Conservation (phyloP, 2,797 vertebrate species). For the Ibycter americanus region DNA sequence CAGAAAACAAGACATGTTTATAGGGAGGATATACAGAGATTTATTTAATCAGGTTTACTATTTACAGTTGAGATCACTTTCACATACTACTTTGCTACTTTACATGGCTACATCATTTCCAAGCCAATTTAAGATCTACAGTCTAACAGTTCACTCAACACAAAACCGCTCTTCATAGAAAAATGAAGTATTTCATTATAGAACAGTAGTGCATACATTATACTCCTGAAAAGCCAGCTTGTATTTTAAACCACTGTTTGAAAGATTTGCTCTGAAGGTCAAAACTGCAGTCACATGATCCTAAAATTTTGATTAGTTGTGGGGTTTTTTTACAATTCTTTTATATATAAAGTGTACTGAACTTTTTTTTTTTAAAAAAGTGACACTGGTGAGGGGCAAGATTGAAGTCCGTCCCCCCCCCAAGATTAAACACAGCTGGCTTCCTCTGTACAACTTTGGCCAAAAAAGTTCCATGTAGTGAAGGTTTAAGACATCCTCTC, state of each 20-base stretch:
- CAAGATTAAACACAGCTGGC: slow-evolving; percentile 47
- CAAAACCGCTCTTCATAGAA: slow-evolving; percentile 73
- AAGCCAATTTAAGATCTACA: slow-evolving; percentile 75
- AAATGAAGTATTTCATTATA: slow-evolving; percentile 75
- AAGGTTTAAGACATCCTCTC: slow-evolving; percentile 33
- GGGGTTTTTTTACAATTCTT: slow-evolving; percentile 24
- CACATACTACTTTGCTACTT: slow-evolving; percentile 76
- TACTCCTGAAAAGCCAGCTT: slow-evolving; percentile 77
- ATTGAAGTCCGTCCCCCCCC: background rate
- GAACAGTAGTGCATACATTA: slow-evolving; percentile 81
- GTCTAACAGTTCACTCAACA: slow-evolving; percentile 76
- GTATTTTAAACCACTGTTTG: slow-evolving; percentile 67
- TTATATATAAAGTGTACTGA: slow-evolving; percentile 65
- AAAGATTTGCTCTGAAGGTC: slow-evolving; percentile 71
- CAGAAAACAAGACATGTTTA: slow-evolving; percentile 4
- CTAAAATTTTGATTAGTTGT: slow-evolving; percentile 49
- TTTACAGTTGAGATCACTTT: slow-evolving; percentile 86
- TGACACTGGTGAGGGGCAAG: slow-evolving; percentile 70
- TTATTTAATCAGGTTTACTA: slow-evolving; percentile 83
- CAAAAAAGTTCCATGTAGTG: slow-evolving; percentile 31
- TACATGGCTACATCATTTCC: slow-evolving; percentile 77
- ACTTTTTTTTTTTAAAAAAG: slow-evolving; percentile 67
- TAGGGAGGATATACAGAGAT: slow-evolving; percentile 78
- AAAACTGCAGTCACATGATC: slow-evolving; percentile 55
- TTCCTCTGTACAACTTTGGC: slow-evolving; percentile 64